These are phyloP conservation scores for Aromia moschata DNA, from an alignment of 2,888 invertebrate genomes.

Conservation along the genomic window DNA sequence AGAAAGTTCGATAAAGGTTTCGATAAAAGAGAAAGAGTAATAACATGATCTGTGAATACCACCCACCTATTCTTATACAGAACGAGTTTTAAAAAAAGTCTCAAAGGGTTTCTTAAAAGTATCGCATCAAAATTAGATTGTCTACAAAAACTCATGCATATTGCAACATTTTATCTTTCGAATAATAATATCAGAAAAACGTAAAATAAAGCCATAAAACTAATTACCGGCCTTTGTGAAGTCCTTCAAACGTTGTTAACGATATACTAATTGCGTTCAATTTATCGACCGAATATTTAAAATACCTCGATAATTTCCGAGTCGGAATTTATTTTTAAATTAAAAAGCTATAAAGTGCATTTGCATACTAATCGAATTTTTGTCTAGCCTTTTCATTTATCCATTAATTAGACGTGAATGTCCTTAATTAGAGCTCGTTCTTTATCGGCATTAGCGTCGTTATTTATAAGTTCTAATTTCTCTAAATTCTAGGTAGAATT, in stretches of 20 bases:
- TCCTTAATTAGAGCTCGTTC: background rate
- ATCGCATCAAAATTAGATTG: background rate
- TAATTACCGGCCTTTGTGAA: background rate
- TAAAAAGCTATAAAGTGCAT: conserved; percentile 34
- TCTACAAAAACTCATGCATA: background rate
- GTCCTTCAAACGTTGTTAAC: background rate
- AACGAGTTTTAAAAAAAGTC: background rate
- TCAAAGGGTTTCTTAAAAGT: background rate
- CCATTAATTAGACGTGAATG: background rate
- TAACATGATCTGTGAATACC: background rate
- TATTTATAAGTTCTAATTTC: too few relatives aligned
- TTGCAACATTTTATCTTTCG: background rate
- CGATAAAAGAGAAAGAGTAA: too few relatives aligned
- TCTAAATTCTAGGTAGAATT: too few relatives aligned
- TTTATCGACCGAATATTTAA: background rate
- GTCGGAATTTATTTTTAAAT: conserved; percentile 7
- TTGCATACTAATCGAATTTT: conserved; percentile 27
- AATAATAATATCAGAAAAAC: background rate
- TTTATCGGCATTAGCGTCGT: too few relatives aligned
- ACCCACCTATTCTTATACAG: background rate
- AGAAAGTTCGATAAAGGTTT: too few relatives aligned
- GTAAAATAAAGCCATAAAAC: background rate
- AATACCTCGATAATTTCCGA: background rate
- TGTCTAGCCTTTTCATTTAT: background rate
- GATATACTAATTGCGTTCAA: background rate